Evolutionary conservation across 30 jellyfish, hydroid and myxozoan species (phyloP).

Genomic region (Catostylus mosaicus): DNA sequence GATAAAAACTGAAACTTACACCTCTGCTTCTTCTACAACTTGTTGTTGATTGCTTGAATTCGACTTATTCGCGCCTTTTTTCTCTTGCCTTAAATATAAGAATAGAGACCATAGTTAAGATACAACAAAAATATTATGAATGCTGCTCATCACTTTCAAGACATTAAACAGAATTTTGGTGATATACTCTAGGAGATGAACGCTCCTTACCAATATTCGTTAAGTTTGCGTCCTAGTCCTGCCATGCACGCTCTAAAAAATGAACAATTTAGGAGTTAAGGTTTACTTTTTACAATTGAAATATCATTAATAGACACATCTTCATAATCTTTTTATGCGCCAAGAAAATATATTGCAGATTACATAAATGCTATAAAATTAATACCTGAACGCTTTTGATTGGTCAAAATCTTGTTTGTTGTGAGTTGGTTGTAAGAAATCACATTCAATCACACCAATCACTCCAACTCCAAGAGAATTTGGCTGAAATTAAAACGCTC

Average conservation of each 20-base stretch:
- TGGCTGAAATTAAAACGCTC: slow-evolving; percentile 63
- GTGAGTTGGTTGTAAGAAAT: slow-evolving; percentile 95
- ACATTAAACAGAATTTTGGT: no score
- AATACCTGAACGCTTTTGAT: slow-evolving; percentile 85
- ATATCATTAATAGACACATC: no score
- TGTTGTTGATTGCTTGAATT: slow-evolving; percentile 38
- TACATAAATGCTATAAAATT: no score
- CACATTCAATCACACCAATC: slow-evolving; percentile 96
- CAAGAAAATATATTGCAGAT: no score
- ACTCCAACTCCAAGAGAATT: slow-evolving; percentile 95
- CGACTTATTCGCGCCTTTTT: slow-evolving; percentile 47
- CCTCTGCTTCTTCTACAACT: slow-evolving; percentile 39
- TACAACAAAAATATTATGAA: no score
- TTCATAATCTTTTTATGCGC: no score
- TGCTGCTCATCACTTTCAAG: no score
- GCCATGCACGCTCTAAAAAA: slow-evolving; percentile 83
- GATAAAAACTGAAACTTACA: not conserved
- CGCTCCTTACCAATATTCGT: slow-evolving; percentile 94
- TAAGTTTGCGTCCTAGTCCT: slow-evolving; percentile 87
- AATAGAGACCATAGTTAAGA: no score
- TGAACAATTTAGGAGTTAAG: no score
- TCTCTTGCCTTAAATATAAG: slow-evolving; percentile 62
- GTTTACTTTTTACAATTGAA: no score
- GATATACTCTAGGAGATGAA: no score
- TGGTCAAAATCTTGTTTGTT: slow-evolving; percentile 96